phyloP scores from a whole-genome alignment of 2,888 invertebrate genomes.

The Panopea generosa region DNA sequence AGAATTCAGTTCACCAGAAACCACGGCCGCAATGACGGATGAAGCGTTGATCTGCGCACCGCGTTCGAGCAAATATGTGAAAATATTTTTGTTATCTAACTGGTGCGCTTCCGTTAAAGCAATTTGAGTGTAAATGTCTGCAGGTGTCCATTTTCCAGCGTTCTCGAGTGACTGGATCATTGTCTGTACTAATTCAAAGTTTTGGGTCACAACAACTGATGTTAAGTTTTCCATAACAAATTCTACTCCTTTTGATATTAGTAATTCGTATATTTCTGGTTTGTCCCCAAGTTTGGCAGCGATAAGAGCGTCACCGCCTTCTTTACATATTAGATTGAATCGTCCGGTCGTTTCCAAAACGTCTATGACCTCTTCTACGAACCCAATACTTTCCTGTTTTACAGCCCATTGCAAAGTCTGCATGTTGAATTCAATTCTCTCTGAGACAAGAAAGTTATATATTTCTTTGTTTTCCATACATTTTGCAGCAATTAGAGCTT shows the following conservation, averaged over 20 bases:
- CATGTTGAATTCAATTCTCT: slow-evolving; percentile 8
- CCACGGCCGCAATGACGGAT: slow-evolving; percentile 1
- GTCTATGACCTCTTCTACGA: background rate
- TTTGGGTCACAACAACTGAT: background rate
- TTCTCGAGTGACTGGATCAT: background rate
- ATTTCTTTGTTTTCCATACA: slow-evolving; percentile 1
- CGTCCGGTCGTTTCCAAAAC: background rate
- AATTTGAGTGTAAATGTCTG: background rate
- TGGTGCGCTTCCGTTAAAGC: slow-evolving; percentile 1
- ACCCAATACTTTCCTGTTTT: background rate
- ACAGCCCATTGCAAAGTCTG: background rate
- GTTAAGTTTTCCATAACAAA: slow-evolving; percentile 10
- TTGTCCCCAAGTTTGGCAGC: background rate
- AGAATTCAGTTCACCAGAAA: background rate
- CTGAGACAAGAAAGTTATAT: background rate
- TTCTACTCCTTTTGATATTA: background rate
- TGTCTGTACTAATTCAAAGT: background rate
- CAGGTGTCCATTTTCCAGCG: slow-evolving; percentile 3
- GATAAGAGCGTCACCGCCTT: slow-evolving; percentile 5
- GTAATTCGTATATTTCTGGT: background rate
- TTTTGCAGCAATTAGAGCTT: slow-evolving; percentile 1
- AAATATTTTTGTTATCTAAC: background rate
- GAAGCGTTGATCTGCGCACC: slow-evolving; percentile 1
- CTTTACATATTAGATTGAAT: background rate
- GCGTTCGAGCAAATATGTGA: background rate